phyloP scores from a whole-genome alignment of 2,888 invertebrate species.

The Eurois occulta region DNA sequence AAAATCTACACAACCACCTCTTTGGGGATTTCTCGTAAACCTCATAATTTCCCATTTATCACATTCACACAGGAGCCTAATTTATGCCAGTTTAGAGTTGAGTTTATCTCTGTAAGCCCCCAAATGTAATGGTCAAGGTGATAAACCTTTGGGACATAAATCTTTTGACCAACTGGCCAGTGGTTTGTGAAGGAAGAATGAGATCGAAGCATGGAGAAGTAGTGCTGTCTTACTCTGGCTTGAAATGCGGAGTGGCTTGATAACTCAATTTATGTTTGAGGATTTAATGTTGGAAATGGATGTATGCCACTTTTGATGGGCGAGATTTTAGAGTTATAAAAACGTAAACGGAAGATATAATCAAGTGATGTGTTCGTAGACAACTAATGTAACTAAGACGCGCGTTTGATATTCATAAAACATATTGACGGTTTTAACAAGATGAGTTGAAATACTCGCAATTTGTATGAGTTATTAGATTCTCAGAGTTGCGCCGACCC shows the following conservation, averaged over 20 bases:
- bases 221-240: slow-evolving; percentile 23
- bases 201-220: slow-evolving; percentile 24
- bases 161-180: slow-evolving; percentile 47
- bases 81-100: slow-evolving; percentile 70
- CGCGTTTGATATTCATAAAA: no score
- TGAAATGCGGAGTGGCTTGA: slow-evolving; percentile 18
- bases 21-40: slow-evolving; percentile 20
- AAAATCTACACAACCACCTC: slow-evolving; percentile 13
- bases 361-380: background rate
- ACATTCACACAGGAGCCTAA: slow-evolving; percentile 65
- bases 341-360: background rate
- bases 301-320: slow-evolving; percentile 14
- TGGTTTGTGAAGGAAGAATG: slow-evolving; percentile 40
- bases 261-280: slow-evolving; percentile 21
- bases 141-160: slow-evolving; percentile 65
- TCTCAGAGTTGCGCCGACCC: no score
- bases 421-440: no score
- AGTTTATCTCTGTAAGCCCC: slow-evolving; percentile 69
- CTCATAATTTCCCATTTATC: slow-evolving; percentile 72
- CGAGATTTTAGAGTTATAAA: background rate
- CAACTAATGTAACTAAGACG: no score
- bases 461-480: no score
- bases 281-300: background rate
- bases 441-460: no score
- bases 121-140: slow-evolving; percentile 65